Evolutionary conservation across 23 tunicate genomes (phyloP), one percentile per base, ranked within the genome.

Genomic region (Diplosoma virens): DNA sequence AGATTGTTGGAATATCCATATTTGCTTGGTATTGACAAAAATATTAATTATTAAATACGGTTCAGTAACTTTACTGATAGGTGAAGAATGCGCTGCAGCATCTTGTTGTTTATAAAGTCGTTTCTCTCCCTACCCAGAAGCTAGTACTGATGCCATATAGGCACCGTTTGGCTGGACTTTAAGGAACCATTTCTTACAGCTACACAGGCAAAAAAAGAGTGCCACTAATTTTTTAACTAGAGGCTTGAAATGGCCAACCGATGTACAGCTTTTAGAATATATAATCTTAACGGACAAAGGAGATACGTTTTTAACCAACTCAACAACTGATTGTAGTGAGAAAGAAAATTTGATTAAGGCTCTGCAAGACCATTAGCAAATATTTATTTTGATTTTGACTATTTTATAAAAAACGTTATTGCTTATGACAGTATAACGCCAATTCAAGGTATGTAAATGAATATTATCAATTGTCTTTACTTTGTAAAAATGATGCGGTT

Each of bases 151-250:
- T 7, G 78, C 78, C 5, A 48, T 72, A 3, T 26, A 24, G 25
- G 48, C 78, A 9, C 34, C 61, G 20, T 33, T 72, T 2, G 78
- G 78, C 14, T 72, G 78, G 78, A 17, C 30, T 11, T 25, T 72
- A 23, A 47, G 28, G 28, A 61, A 61, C 3, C 78, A 61, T n/a
- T n/a, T n/a, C n/a, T n/a, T n/a, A n/a, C n/a, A n/a, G n/a, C n/a
- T n/a, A n/a, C n/a, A n/a, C n/a, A n/a, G n/a, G n/a, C n/a, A n/a
- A n/a, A n/a, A n/a, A 4, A 6, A 7, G 4, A 27, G 30, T 3
- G 11, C 11, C 35, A 3, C 35, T 20, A 67, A 37, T 23, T 34
- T 67, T 9, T 37, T 67, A 3, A 2, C 36, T 25, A 67, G 26
- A 6, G 26, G 74, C 26, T 35, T 3, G 9, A 16, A 35, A 6